Base-by-base conservation (phyloP, 2,888 invertebrate species). In the Polyommatus iphigenia region DNA sequence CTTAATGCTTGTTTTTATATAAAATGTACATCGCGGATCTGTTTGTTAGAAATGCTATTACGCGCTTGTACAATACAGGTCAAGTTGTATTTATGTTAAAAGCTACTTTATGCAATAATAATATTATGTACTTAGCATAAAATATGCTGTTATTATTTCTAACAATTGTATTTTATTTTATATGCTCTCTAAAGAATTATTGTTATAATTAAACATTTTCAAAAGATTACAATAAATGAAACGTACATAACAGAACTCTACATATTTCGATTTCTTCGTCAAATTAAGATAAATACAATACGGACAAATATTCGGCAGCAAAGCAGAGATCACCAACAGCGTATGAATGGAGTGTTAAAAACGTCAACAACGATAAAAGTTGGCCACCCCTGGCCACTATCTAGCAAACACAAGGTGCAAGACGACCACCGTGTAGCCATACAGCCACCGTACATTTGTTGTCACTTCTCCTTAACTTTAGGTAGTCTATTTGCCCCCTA, bases 381-480 rank as follows among this genome's bases (percentile, higher is more conserved):
- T 81, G 79, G 80, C 81, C 81, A 80, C 75, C 81, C 81, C 78
- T 82, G 73, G 81, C 81, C 71, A 79, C 82, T 78, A 82, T 81
- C 80, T 78, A 81, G 78, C 76, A 83, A 83, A 84, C 82, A 85
- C 82, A 81, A 84, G 82, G 84, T 84, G 84, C 81, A 83, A 82
- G 83, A 79, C 79, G 84, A 84, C 85, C 85, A 83, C 85, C 85
- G 83, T 80, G 80, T 54, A 54, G 18, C 50, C 15, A 50, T 15
- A 41, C 78, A 80, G 32, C 79, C 78, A 78, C 81, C 80, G 80
- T 71, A 24, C 79, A 80, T 79, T 75, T 91, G 87, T 91, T 92
- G 82, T 89, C 85, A 85, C 86, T 88, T 85, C 86, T 84, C 84
- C 85, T 92, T 91, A 91, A 87, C 84, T 83, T 67, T 81, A 84